phyloP scores from a whole-genome alignment of 2,797 vertebrate genomes.

The Erithacus rubecula region DNA sequence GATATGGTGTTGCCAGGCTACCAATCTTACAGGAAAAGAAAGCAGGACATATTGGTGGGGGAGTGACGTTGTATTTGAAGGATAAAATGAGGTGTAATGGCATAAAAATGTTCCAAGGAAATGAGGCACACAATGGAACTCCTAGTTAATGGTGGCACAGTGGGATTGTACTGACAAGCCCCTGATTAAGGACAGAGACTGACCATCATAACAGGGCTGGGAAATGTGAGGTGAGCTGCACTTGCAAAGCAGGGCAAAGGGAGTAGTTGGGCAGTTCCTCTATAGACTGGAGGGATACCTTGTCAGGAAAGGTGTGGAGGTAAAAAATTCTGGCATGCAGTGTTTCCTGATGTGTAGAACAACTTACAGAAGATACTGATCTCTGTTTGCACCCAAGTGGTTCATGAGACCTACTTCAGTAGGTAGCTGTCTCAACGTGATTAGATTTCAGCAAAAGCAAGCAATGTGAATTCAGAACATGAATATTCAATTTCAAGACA shows the following conservation, averaged over 20 bases:
- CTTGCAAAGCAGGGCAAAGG: background rate
- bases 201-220: background rate
- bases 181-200: background rate
- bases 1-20: conserved; percentile 5
- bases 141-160: background rate
- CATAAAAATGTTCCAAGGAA: background rate
- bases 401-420: background rate
- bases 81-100: background rate
- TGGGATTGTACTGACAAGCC: background rate
- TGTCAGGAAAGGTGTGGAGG: background rate
- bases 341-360: background rate
- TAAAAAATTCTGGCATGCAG: background rate
- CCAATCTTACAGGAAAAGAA: background rate
- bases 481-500: conserved; percentile 30
- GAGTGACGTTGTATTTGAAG: background rate
- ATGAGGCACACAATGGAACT: background rate
- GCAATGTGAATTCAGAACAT: background rate
- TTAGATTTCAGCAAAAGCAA: background rate
- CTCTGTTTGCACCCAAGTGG: background rate
- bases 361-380: background rate
- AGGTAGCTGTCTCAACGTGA: background rate
- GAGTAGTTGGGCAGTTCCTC: accelerated
- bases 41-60: background rate
- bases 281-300: background rate
- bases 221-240: background rate